Evolutionary conservation across 2,888 invertebrate genomes (phyloP).

Genomic region (Matsumyia berberina): DNA sequence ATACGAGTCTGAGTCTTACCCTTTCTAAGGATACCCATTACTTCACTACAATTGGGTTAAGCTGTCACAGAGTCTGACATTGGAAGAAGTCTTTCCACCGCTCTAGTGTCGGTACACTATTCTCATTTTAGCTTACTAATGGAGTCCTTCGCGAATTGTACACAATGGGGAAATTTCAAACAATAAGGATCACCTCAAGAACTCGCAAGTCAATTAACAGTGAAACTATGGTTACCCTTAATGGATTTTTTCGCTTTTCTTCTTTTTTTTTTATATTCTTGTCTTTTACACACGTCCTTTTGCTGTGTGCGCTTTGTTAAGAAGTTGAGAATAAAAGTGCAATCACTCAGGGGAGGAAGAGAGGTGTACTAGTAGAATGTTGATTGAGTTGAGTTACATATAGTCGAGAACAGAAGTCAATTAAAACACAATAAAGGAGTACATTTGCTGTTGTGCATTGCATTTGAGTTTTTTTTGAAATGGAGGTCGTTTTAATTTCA

Average conservation of each 20-base stretch:
- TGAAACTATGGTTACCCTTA: constrained; percentile 47
- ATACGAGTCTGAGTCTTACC: background rate
- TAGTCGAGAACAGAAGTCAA: constrained; percentile 57
- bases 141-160: constrained; percentile 28
- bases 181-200: constrained; percentile 55
- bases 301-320: constrained; percentile 10
- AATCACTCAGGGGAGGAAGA: constrained; percentile 5
- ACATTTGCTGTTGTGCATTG: constrained; percentile 10
- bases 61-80: constrained; percentile 36
- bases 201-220: constrained; percentile 68
- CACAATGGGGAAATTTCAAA: constrained; percentile 25
- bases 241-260: constrained; percentile 49
- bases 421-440: constrained; percentile 52
- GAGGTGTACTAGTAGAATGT: background rate
- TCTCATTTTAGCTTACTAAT: constrained; percentile 38
- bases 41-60: constrained; percentile 58
- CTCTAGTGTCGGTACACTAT: background rate
- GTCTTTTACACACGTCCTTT: constrained; percentile 23
- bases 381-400: constrained; percentile 42
- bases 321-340: constrained; percentile 2
- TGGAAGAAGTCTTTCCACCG: background rate
- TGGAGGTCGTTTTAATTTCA: constrained; percentile 34
- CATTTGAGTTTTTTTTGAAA: background rate
- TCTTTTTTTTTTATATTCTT: background rate
- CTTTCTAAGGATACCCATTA: constrained; percentile 47